These are phyloP conservation scores for Dicyrtomina minuta DNA, from an alignment of 2,888 invertebrate genomes.

Conservation along the genomic window DNA sequence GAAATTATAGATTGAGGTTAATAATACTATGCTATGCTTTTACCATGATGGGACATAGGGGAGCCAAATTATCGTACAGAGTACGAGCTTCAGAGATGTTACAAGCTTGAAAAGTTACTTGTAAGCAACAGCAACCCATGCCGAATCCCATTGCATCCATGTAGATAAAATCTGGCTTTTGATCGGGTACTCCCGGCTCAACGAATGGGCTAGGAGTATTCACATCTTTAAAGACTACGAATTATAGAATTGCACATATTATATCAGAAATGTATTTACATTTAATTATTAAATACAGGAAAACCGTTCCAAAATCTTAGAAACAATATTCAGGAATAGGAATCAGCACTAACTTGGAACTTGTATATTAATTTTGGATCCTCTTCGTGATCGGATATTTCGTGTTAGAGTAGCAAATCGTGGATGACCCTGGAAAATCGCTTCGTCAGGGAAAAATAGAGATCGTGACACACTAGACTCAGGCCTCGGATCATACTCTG, in stretches of 20 bases:
- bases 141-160: slow-evolving; percentile 99
- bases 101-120: slow-evolving; percentile 94
- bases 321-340: too few species aligned
- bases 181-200: slow-evolving; percentile 65
- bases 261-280: slow-evolving; percentile 23
- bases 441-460: slow-evolving; percentile 91
- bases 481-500: slow-evolving; percentile 71
- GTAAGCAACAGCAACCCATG: slow-evolving; percentile 98
- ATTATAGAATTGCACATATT: slow-evolving; percentile 19
- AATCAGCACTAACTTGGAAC: slow-evolving; percentile 71
- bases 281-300: neutral
- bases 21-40: too few species aligned
- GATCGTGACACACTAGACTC: slow-evolving; percentile 75
- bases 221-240: slow-evolving; percentile 80
- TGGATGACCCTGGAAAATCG: slow-evolving; percentile 92
- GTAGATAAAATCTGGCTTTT: slow-evolving; percentile 85
- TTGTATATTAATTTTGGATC: slow-evolving; percentile 94
- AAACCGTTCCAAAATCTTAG: too few species aligned
- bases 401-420: slow-evolving; percentile 88
- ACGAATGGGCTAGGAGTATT: slow-evolving; percentile 80
- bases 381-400: slow-evolving; percentile 87
- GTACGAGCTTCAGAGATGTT: slow-evolving; percentile 93
- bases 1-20: too few species aligned
- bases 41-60: slow-evolving; percentile 95
- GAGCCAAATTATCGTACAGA: slow-evolving; percentile 95